phyloP scores from a whole-genome alignment of 2,888 invertebrate species.

The Unio pictorum region DNA sequence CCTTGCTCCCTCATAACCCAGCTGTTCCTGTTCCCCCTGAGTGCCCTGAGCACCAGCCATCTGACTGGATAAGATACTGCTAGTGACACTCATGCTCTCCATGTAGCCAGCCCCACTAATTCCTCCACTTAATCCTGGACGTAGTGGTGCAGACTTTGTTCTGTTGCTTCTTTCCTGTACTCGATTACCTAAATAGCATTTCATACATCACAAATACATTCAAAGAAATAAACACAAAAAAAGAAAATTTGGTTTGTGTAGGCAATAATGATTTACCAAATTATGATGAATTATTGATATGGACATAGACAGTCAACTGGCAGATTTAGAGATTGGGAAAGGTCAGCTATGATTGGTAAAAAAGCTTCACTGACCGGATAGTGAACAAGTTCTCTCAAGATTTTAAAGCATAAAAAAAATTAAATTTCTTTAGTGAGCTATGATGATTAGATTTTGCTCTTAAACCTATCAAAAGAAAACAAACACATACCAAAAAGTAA shows the following conservation, averaged over 20 bases:
- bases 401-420: too few species aligned
- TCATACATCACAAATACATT: not conserved
- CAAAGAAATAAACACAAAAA: not conserved
- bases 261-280: too few species aligned
- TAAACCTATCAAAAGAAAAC: too few species aligned
- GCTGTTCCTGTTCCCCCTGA: constrained; percentile 11
- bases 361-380: too few species aligned
- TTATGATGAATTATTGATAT: too few species aligned
- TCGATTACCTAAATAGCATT: not conserved
- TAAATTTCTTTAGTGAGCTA: too few species aligned
- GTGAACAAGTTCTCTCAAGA: too few species aligned
- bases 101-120: constrained; percentile 63
- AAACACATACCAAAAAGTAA: too few species aligned
- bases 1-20: not conserved
- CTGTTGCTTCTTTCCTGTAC: not conserved
- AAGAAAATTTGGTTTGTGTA: not conserved
- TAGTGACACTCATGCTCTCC: constrained; percentile 53
- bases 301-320: too few species aligned
- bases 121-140: constrained; percentile 61
- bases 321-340: too few species aligned
- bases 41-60: constrained; percentile 23
- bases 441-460: too few species aligned
- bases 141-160: constrained; percentile 2
- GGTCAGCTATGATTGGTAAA: too few species aligned
- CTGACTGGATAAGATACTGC: constrained; percentile 45